Evolutionary conservation across 2,797 vertebrate genomes (phyloP), one percentile per base, ranked within the genome.

Genomic region (Acrossocheilus fasciatus): DNA sequence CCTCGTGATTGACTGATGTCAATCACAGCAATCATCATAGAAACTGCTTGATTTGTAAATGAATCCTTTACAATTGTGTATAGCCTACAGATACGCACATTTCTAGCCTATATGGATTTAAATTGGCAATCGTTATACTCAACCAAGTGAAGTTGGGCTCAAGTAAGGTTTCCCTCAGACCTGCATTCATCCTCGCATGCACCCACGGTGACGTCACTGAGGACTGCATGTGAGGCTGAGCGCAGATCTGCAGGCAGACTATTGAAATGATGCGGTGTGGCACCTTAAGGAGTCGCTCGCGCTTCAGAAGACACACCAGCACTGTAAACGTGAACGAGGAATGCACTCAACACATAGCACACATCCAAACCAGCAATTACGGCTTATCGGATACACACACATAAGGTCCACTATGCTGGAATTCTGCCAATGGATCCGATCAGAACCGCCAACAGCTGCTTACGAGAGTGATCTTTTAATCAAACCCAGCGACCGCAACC

Each of bases 281-380:
- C 90, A 92, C 95, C 94, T 95, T 95, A 93, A 95, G 94, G 95
- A 95, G 94, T 95, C 94, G 95, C 95, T 94, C 92, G 87, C 89
- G 93, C 92, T 94, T 91, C 93, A 93, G 88, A 91, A 94, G 93
- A 92, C 91, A 91, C 92, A 93, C 89, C 92, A 92, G 91, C 89
- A 85, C 92, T 6, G 90, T n/a, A 86, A 75, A 93, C 91, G 92
- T 91, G 92, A 91, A 89, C 90, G 73, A 91, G 90, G 88, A 89
- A 92, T 85, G 74, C 91, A 88, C 86, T 86, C 83, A 72, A 84
- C 83, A 36, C 43, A 72, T 45, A 64, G 73, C 86, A 85, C 70
- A 68, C 80, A 57, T 66, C 30, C 57, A 85, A 74, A 72, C 79
- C 72, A 69, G 70, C 81, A 54, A 83, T 81, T 70, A 75, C 50